These are phyloP conservation scores for Oreamnos americanus DNA, from an alignment of 2,113 vertebrate genomes.

Conservation along the genomic window DNA sequence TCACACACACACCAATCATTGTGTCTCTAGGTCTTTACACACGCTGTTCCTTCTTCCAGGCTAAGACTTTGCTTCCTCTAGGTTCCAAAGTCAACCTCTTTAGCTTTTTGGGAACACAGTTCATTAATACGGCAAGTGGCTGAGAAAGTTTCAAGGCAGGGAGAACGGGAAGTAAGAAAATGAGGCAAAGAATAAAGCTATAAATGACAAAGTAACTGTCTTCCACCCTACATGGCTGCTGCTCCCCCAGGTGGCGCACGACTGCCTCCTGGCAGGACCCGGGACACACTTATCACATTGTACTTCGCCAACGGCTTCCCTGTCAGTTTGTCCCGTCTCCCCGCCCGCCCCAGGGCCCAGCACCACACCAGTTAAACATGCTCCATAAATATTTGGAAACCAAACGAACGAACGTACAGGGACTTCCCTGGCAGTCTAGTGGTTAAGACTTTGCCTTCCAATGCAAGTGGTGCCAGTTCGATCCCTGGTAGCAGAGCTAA, in stretches of 20 bases:
- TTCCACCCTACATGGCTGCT: background rate
- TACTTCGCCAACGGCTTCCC: background rate
- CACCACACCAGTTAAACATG: background rate
- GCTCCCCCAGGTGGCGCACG: background rate
- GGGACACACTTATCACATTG: background rate
- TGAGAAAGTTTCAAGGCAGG: background rate
- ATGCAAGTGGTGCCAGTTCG: background rate
- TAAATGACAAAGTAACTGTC: background rate
- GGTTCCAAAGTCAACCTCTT: background rate
- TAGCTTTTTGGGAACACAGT: background rate
- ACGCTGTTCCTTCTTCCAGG: background rate
- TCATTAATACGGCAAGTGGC: background rate
- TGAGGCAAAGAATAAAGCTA: background rate
- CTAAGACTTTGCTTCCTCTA: background rate
- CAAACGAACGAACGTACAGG: background rate
- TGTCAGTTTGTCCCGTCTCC: background rate
- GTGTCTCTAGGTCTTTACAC: background rate
- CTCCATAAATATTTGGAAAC: slow-evolving; percentile 30
- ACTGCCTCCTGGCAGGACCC: background rate
- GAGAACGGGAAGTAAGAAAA: background rate
- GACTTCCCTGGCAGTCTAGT: background rate
- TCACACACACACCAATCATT: background rate
- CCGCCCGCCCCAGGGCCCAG: background rate
- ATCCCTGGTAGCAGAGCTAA: background rate
- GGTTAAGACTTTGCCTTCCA: background rate